Conservation (phyloP, 2,113 vertebrate genomes). For the Pomatorhinus ruficollis region DNA sequence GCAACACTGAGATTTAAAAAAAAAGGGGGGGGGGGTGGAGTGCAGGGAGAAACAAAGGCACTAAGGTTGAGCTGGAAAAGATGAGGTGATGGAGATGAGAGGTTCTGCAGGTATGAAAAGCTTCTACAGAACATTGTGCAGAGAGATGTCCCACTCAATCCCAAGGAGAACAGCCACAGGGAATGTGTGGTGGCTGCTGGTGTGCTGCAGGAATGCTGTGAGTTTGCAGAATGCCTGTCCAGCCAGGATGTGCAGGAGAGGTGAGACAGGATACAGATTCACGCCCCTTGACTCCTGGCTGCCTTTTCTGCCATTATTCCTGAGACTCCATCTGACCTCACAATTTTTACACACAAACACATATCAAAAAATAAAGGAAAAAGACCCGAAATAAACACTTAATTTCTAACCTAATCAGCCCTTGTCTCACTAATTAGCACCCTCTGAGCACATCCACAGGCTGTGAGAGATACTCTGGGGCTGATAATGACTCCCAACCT, state of each 20-base stretch:
- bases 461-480: slow-evolving; percentile 60
- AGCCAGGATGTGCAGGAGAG: neutral
- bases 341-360: slow-evolving; percentile 48
- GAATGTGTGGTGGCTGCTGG: neutral
- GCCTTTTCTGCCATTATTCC: slow-evolving; percentile 48
- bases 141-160: neutral
- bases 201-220: neutral
- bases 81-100: neutral
- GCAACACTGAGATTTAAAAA: neutral
- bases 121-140: neutral
- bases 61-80: neutral
- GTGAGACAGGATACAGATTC: neutral
- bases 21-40: rapidly evolving
- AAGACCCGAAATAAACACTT: slow-evolving; percentile 60
- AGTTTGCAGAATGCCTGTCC: neutral
- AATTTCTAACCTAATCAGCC: slow-evolving; percentile 78
- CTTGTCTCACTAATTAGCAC: slow-evolving; percentile 74
- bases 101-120: neutral
- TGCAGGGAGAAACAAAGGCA: neutral
- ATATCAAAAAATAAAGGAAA: no score
- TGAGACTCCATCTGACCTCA: slow-evolving; percentile 63
- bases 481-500: slow-evolving; percentile 66
- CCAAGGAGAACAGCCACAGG: neutral
- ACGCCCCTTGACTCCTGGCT: slow-evolving; percentile 35
- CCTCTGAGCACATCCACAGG: slow-evolving; percentile 64